phyloP scores from a whole-genome alignment of 2,888 invertebrate genomes.

The Taphrorychus bicolor region DNA sequence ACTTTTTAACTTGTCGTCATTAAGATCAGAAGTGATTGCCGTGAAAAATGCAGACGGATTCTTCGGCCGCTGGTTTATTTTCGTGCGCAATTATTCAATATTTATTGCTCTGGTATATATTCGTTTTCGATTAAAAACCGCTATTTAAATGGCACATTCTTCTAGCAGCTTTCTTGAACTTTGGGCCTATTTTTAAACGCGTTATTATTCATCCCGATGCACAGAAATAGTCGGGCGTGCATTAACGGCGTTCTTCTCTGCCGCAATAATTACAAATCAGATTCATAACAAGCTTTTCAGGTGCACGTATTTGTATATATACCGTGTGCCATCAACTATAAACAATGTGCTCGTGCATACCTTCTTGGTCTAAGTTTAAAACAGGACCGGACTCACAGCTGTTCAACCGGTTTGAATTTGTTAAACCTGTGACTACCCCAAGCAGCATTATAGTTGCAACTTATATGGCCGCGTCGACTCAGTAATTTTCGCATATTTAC shows the following conservation, averaged over 20 bases:
- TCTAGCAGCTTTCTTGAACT: slow-evolving; percentile 40
- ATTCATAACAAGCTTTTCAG: slow-evolving; percentile 28
- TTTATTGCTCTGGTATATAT: slow-evolving; percentile 41
- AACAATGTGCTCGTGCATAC: not conserved
- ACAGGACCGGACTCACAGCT: not conserved
- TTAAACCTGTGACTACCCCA: too few relatives aligned
- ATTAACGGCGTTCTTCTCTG: slow-evolving; percentile 40
- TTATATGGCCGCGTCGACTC: too few relatives aligned
- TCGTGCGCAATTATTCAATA: slow-evolving; percentile 40
- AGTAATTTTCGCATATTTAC: too few relatives aligned
- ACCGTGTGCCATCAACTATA: not conserved
- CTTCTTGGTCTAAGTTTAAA: not conserved
- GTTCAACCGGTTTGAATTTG: too few relatives aligned
- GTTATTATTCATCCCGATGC: slow-evolving; percentile 42
- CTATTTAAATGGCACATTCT: slow-evolving; percentile 39
- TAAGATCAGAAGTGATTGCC: slow-evolving; percentile 42
- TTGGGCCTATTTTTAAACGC: slow-evolving; percentile 40
- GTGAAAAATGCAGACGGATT: slow-evolving; percentile 45
- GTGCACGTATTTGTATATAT: slow-evolving; percentile 10
- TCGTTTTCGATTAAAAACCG: slow-evolving; percentile 42
- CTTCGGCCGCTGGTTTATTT: slow-evolving; percentile 34
- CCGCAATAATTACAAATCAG: slow-evolving; percentile 41
- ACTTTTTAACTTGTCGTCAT: slow-evolving; percentile 48
- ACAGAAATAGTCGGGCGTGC: slow-evolving; percentile 38
- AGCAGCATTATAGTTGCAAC: too few relatives aligned